Base-by-base conservation (phyloP, 2,888 invertebrate genomes). In the Suillia variegata region DNA sequence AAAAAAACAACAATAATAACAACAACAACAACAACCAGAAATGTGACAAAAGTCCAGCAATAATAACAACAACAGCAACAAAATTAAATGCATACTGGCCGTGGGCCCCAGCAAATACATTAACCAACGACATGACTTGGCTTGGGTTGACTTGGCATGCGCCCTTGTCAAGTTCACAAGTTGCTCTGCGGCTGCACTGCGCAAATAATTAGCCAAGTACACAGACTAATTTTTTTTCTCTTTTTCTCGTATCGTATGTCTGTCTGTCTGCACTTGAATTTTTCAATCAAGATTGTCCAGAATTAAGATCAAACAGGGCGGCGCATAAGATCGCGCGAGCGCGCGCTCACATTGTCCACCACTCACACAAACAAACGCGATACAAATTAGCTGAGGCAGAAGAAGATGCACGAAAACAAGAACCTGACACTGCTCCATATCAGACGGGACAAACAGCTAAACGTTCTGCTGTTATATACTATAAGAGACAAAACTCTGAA, bases 201-300 rank as follows among this genome's bases (percentile, higher is more conserved):
- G n/a, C n/a, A 38, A 38, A 38, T 38, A 38, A 38, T 38, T 38
- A 38, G 38, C 38, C 38, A 38, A 38, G 38, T 38, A 38, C 38
- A 4, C n/a, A 38, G 6, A 26, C 26, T 26, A 26, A 26, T n/a
- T 38, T n/a, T 38, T 8, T 38, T n/a, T n/a, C n/a, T n/a, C n/a
- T n/a, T n/a, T n/a, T n/a, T n/a, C n/a, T n/a, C n/a, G n/a, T n/a
- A n/a, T 3, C 38, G n/a, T 13, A 38, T n/a, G 6, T 13, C 38
- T 38, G 38, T 38, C 38, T 38, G 38, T 38, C 38, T 13, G 38
- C 10, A 26, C 26, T 6, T 26, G 5, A 26, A 26, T 26, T 26
- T n/a, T 26, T 26, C 26, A 26, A 26, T 26, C 26, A 26, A 26
- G 26, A 26, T 26, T 26, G 26, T 26, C 15, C 15, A n/a, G 10